phyloP scores from a whole-genome alignment of 2,113 vertebrate genomes.

The Gymnorhina tibicen region DNA sequence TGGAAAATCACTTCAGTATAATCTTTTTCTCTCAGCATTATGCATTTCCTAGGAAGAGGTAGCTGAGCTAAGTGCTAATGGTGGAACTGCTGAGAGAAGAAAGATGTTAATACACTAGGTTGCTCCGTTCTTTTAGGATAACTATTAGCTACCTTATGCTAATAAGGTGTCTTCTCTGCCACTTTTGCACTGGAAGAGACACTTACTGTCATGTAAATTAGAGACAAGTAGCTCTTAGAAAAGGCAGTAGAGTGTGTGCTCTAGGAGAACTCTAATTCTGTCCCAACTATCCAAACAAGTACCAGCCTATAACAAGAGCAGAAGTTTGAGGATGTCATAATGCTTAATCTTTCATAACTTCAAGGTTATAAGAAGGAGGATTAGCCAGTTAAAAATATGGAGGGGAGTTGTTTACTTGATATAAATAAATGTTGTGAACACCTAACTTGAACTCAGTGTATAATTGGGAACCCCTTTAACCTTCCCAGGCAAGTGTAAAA shows the following conservation, averaged over 20 bases:
- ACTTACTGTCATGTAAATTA: background rate
- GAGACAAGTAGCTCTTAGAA: background rate
- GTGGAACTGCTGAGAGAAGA: background rate
- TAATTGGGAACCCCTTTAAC: background rate
- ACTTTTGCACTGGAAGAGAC: background rate
- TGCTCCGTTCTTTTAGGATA: background rate
- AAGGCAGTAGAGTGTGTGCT: background rate
- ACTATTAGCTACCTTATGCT: background rate
- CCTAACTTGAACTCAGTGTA: background rate
- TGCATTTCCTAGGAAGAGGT: background rate
- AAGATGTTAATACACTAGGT: background rate
- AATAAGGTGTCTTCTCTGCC: background rate
- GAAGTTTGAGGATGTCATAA: background rate
- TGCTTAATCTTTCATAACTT: background rate
- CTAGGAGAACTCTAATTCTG: background rate
- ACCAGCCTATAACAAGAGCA: background rate
- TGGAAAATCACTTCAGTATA: background rate
- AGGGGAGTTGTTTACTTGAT: background rate
- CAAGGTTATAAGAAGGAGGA: background rate
- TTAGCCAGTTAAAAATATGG: background rate
- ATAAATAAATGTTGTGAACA: background rate
- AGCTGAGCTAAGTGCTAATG: background rate
- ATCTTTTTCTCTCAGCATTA: background rate
- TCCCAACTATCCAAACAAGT: background rate
- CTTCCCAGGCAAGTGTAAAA: background rate